Evolutionary conservation across 2,797 vertebrate genomes (phyloP), one percentile per base, ranked within the genome.

Genomic region (Ataeniobius toweri): DNA sequence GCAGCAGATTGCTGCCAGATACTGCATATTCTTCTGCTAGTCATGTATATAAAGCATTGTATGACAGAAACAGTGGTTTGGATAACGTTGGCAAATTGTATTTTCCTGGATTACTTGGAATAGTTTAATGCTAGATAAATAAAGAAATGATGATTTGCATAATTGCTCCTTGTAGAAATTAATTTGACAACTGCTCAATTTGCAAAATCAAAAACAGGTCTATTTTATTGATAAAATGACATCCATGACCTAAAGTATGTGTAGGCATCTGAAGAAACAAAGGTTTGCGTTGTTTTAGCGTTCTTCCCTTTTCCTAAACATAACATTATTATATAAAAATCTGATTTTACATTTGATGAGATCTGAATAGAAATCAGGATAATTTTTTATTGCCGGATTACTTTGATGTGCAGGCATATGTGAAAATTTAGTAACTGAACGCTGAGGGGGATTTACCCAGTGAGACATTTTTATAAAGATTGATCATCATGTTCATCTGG

Each of bases 11-110:
- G 55, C 80, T 84, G 86, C 82, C 82, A 59, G 79, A 12, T 41
- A 2, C 36, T 41, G 73, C 70, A 16, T 3, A 69, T 80, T 87
- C 76, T 71, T 73, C 81, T 87, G 86, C 88, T 86, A 83, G 83
- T 89, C 85, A 78, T 80, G 76, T 79, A 86, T 86, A 89, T 86
- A 91, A 86, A 55, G 87, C 86, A 75, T 89, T 65, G 76, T 84
- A 75, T 88, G 81, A 87, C 74, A 55, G 74, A 55, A 76, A 73
- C 84, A 85, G 79, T 75, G 69, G 68, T 26, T 63, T 73, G 63
- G 59, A 82, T 65, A 61, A 24, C 3, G 80, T 87, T 88, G 88
- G 77, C 79, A 81, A 75, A 3, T 73, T 76, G 73, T 31, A 71
- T 58, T 61, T 86, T 69, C 77, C 78, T 86, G 79, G 75, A 83